Base-by-base conservation (phyloP, 2,797 vertebrate species). In the Dendrocincla tyrannina region DNA sequence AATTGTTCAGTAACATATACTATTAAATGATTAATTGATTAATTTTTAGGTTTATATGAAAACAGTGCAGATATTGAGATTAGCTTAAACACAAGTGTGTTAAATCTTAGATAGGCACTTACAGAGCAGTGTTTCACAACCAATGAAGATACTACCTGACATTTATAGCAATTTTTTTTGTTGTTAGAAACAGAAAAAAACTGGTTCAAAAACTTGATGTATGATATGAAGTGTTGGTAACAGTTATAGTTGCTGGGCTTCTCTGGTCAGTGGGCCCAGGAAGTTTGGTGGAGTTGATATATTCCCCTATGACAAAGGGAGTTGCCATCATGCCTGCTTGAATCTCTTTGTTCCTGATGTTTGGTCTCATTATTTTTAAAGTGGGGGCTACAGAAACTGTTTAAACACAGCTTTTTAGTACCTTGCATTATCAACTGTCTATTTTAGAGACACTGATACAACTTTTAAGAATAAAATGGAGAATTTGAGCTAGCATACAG, bases 221-320 rank as follows among this genome's bases (percentile, higher is more conserved):
- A 9, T 44, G 30, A 56, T 49, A 23, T 1, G 7, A 85, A n/a
- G 25, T 12, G 11, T 73, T 89, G 30, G 9, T 56, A 25, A 50
- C 42, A 7, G 15, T 82, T 59, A 4, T 11, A n/a, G 24, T 67
- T 72, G 18, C 30, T 94, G 75, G 6, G 10, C n/a, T 69, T 77
- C 41, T 72, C 11, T 27, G 27, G 17, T 63, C 33, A 25, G n/a
- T 49, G 58, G 56, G 68, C 37, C 3, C 2, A 41, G n/a, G 72
- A 73, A 27, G 32, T 50, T 0, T 0, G 6, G 6, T 37, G 2
- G 4, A 28, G 44, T 32, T 76, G 13, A 37, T n/a, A 11, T 20
- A 1, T 42, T n/a, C 20, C 27, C 17, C 13, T 50, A 5, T 50
- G 15, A 14, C 0, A 0, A 49, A 15, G 3, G 25, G 18, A 11